These are phyloP conservation scores for Orthosia gracilis DNA, from an alignment of 2,888 invertebrate species.

Conservation along the genomic window DNA sequence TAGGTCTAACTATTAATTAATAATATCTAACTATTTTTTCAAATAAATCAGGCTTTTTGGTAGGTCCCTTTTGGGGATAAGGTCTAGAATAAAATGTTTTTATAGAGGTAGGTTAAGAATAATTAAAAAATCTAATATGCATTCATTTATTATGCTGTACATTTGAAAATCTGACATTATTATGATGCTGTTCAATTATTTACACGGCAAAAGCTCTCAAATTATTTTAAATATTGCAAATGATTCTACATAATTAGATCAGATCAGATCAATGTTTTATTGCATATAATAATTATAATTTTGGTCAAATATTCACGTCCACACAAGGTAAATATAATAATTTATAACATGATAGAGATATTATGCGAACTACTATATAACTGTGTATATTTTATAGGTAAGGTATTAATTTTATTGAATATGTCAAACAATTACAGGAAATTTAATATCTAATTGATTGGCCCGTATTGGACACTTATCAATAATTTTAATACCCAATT, in stretches of 20 bases:
- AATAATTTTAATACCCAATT: not conserved
- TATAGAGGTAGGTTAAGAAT: slow-evolving; percentile 85
- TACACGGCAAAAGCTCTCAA: slow-evolving; percentile 40
- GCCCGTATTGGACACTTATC: not conserved
- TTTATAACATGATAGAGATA: slow-evolving; percentile 31
- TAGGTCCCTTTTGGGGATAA: slow-evolving; percentile 79
- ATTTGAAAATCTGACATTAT: slow-evolving; percentile 60
- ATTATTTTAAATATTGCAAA: slow-evolving; percentile 37
- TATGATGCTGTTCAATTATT: slow-evolving; percentile 61
- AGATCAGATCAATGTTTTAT: slow-evolving; percentile 52
- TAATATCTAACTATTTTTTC: slow-evolving; percentile 71
- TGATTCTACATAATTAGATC: slow-evolving; percentile 20
- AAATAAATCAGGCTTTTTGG: slow-evolving; percentile 87
- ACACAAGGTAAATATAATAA: slow-evolving; percentile 26
- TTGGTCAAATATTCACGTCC: slow-evolving; percentile 60
- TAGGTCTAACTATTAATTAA: slow-evolving; percentile 72
- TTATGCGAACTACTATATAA: slow-evolving; percentile 23
- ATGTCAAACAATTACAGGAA: not conserved
- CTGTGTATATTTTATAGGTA: slow-evolving; percentile 3
- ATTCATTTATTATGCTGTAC: slow-evolving; percentile 77
- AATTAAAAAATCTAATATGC: slow-evolving; percentile 69
- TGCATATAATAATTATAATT: slow-evolving; percentile 45
- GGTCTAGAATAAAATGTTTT: slow-evolving; percentile 77
- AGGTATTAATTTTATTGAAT: slow-evolving; percentile 4
- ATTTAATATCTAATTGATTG: slow-evolving; percentile 15